Conservation (phyloP, 2,113 vertebrate species). For the Dipodomys ordii region DNA sequence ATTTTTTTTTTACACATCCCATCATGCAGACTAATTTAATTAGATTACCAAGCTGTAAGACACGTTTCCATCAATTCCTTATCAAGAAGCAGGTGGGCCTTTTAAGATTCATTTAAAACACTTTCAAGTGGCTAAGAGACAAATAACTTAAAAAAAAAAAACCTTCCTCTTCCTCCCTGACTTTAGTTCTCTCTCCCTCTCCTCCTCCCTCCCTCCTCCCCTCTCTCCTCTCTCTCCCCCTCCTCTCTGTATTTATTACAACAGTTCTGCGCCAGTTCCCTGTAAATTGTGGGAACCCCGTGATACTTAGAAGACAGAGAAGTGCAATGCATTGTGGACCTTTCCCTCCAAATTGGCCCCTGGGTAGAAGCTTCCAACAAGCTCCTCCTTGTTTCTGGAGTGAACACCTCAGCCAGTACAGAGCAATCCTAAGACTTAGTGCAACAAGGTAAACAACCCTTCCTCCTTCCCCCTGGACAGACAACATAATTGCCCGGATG, state of each 20-base stretch:
- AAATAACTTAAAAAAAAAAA: constrained; percentile 8
- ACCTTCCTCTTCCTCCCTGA: not conserved
- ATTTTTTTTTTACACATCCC: constrained; percentile 13
- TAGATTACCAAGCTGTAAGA: constrained; percentile 50
- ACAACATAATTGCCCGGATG: constrained; percentile 48
- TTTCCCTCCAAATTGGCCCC: constrained; percentile 19
- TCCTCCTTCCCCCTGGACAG: not conserved
- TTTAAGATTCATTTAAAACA: constrained; percentile 46
- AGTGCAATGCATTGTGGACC: not conserved
- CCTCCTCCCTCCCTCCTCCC: not conserved
- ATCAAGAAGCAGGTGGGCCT: not conserved
- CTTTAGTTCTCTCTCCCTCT: not conserved
- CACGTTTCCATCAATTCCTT: constrained; percentile 60
- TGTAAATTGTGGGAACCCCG: not conserved
- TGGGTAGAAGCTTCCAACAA: constrained; percentile 27
- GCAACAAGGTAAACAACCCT: constrained; percentile 18
- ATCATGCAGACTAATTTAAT: constrained; percentile 47
- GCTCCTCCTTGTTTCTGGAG: constrained; percentile 23
- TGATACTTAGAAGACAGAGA: not conserved
- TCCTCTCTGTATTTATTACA: not conserved
- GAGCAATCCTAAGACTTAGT: constrained; percentile 35
- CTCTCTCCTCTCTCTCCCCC: not conserved
- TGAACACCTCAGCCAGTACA: constrained; percentile 17
- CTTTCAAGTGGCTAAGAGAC: constrained; percentile 42
- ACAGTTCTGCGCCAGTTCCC: not conserved